Evolutionary conservation across 2,888 invertebrate genomes (phyloP).

Genomic region (Rhorus exstirpatorius): DNA sequence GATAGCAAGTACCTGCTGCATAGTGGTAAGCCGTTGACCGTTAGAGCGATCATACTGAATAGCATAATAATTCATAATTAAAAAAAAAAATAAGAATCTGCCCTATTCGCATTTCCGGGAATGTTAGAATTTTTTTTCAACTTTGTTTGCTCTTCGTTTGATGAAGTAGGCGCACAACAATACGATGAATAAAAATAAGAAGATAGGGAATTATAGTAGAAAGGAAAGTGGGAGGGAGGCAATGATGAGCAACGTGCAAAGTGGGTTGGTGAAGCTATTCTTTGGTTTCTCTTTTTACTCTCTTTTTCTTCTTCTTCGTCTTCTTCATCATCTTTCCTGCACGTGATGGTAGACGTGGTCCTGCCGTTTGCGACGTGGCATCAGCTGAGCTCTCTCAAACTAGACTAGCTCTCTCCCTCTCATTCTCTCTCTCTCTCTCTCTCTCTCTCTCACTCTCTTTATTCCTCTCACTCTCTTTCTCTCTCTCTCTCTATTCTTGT

Average conservation of each 20-base stretch:
- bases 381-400: conserved; percentile 48
- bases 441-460: not conserved
- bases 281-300: conserved; percentile 37
- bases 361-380: conserved; percentile 35
- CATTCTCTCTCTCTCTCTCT: not conserved
- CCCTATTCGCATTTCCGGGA: no score
- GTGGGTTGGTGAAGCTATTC: conserved; percentile 54
- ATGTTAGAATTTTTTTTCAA: conserved; percentile 12
- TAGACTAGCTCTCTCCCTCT: conserved; percentile 19
- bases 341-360: conserved; percentile 56
- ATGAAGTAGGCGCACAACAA: conserved; percentile 37
- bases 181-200: conserved; percentile 32
- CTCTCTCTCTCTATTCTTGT: not conserved
- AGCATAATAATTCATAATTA: no score
- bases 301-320: conserved; percentile 39
- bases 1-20: no score
- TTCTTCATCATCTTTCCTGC: conserved; percentile 43
- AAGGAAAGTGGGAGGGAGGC: not conserved
- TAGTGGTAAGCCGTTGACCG: no score
- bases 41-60: no score
- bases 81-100: no score
- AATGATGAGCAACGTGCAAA: conserved; percentile 52
- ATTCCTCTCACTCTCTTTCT: not conserved
- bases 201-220: conserved; percentile 10
- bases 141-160: conserved; percentile 34